Conservation (phyloP, 2,888 invertebrate species). For the Pelosia muscerda region DNA sequence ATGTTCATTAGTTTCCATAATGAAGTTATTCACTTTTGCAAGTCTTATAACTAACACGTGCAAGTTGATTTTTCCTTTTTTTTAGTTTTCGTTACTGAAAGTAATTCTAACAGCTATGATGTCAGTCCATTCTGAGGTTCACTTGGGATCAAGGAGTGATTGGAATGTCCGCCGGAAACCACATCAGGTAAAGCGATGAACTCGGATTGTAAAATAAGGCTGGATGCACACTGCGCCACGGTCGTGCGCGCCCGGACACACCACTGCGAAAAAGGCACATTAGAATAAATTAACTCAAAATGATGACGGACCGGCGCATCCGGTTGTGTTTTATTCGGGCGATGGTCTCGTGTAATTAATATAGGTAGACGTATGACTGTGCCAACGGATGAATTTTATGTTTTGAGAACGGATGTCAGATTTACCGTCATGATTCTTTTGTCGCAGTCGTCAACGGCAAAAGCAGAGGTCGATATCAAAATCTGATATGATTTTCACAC, state of each 20-base stretch:
- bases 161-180: constrained; percentile 80
- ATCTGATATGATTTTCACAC: constrained; percentile 42
- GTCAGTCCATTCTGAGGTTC: constrained; percentile 45
- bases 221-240: constrained; percentile 44
- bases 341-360: constrained; percentile 61
- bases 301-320: constrained; percentile 64
- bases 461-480: constrained; percentile 48
- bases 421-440: constrained; percentile 47
- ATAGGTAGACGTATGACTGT: constrained; percentile 47
- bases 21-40: constrained; percentile 39
- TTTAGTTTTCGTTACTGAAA: constrained; percentile 23
- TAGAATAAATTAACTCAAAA: constrained; percentile 68
- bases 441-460: constrained; percentile 32
- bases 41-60: background rate
- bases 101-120: constrained; percentile 35
- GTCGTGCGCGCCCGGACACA: constrained; percentile 48
- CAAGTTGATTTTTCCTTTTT: constrained; percentile 21
- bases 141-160: constrained; percentile 51
- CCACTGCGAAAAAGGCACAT: constrained; percentile 64
- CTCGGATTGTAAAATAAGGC: constrained; percentile 50
- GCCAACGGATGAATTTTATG: constrained; percentile 52
- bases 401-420: constrained; percentile 57
- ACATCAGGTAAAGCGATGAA: constrained; percentile 74
- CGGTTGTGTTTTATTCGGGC: constrained; percentile 62
- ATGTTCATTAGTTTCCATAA: constrained; percentile 58